Base-by-base conservation (phyloP, 2,113 vertebrate species). In the Petroica traversi region DNA sequence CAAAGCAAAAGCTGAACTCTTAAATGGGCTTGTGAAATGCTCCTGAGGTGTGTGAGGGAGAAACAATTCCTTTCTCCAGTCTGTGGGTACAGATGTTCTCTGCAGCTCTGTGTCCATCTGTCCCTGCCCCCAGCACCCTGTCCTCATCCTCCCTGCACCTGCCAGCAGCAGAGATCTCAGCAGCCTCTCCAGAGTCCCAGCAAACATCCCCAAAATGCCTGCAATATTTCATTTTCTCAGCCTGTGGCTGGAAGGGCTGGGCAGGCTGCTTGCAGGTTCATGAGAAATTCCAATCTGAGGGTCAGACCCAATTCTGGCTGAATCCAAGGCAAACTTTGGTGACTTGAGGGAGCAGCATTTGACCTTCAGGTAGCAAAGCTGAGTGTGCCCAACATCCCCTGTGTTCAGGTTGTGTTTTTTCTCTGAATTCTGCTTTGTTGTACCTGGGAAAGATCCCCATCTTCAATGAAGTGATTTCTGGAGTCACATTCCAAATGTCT, bases 191-290 rank as follows among this genome's bases (percentile, higher is more conserved):
- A 5, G 43, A 71, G 41, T 67, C 34, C 16, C 59, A 11, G 28
- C 0, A 25, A 74, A 55, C 34, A 13, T 10, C 54, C 66, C 69
- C 69, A 4, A n/a, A 79, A 41, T 0, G 1, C 4, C 23, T 84
- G 19, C 19, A 31, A 2, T 34, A 2, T 49, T 83, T 34, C 0
- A 3, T 33, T 46, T 41, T 5, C 3, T 34, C 18, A 3, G 3
- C 23, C 23, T 40, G 57, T 33, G 71, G 15, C 31, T 20, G 43
- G 20, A 12, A 28, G 76, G 48, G 40, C 61, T 92, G 4, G 14
- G 29, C n/a, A 68, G 29, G n/a, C 54, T 52, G 41, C 59, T 58
- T 10, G 26, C 43, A n/a, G 40, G 3, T 49, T 67, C 4, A 9
- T 2, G n/a, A 36, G 29, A 33, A 43, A 64, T 41, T 25, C 5